These are phyloP conservation scores for Nesospiza acunhae DNA, from an alignment of 2,113 vertebrate species.

Conservation along the genomic window DNA sequence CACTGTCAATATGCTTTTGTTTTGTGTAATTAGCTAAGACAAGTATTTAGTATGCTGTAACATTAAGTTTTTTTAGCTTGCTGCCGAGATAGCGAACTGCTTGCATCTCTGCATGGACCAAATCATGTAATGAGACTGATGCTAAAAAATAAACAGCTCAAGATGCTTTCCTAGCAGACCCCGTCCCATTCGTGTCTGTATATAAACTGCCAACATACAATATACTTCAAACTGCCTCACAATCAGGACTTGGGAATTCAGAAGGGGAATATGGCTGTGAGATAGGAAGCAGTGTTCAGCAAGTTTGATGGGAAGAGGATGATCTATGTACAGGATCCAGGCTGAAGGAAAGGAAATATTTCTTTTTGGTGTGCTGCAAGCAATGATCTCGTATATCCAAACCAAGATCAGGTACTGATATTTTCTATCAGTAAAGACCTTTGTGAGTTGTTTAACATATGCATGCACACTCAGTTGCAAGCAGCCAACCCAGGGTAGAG, in stretches of 20 bases:
- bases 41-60: no score
- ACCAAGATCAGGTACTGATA: background rate
- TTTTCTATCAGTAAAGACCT: background rate
- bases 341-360: background rate
- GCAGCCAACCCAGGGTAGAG: background rate
- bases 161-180: no score
- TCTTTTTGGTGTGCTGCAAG: background rate
- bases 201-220: no score
- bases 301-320: background rate
- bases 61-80: no score
- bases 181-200: no score
- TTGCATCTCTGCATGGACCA: no score
- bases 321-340: background rate
- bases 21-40: no score
- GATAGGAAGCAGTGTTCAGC: background rate
- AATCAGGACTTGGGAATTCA: background rate
- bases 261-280: background rate
- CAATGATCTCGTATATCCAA: background rate
- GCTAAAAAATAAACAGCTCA: no score
- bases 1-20: no score
- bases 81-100: no score
- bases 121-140: no score
- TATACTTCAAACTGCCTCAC: fast-evolving
- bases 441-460: background rate
- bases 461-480: fast-evolving